Conservation (phyloP, 2,797 vertebrate species). For the Neopelma chrysocephalum region DNA sequence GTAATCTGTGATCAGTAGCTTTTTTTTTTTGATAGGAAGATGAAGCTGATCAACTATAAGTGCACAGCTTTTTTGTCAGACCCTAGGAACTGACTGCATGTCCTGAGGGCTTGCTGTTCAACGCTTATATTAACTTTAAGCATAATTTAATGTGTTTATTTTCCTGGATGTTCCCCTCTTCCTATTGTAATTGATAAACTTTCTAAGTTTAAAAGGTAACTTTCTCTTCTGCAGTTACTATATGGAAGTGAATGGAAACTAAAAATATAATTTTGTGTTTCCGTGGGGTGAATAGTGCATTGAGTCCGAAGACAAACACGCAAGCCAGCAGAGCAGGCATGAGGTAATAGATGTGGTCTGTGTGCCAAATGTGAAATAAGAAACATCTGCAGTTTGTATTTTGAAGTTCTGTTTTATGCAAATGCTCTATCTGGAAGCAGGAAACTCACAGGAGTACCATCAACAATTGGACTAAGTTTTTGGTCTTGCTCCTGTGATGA, state of each 20-base stretch:
- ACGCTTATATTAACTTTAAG: background rate
- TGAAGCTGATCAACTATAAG: background rate
- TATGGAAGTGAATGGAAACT: background rate
- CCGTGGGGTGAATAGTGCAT: constrained; percentile 55
- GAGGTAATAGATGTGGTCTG: constrained; percentile 57
- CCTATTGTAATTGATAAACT: background rate
- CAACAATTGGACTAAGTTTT: background rate
- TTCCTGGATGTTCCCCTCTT: background rate
- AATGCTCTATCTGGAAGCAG: background rate
- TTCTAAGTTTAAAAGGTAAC: background rate
- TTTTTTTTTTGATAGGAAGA: background rate
- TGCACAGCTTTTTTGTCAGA: background rate
- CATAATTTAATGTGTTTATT: background rate
- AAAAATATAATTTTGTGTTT: background rate
- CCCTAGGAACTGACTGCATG: background rate
- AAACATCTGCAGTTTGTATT: constrained; percentile 68
- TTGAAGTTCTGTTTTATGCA: constrained; percentile 58
- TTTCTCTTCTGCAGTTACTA: background rate
- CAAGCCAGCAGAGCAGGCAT: constrained; percentile 57
- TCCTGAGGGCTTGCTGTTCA: background rate
- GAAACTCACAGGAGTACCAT: background rate
- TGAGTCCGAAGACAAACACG: constrained; percentile 44
- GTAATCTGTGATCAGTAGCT: background rate
- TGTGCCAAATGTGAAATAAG: constrained; percentile 63
- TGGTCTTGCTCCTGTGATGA: background rate